These are phyloP conservation scores for Tuta absoluta DNA, from an alignment of 2,888 invertebrate species.

Conservation along the genomic window DNA sequence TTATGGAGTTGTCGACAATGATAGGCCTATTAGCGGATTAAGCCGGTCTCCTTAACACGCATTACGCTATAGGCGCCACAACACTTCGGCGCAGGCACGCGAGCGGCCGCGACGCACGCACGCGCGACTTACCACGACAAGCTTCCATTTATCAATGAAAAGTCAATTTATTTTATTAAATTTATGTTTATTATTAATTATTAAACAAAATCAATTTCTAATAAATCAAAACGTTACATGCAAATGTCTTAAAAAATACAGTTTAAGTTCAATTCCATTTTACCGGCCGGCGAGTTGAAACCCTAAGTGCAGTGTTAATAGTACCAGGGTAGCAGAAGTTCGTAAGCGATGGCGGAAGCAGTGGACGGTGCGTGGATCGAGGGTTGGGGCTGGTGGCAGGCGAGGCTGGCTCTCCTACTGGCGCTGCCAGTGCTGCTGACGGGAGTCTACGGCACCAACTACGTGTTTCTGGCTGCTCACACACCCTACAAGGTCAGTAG, in stretches of 20 bases:
- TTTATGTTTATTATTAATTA: no score
- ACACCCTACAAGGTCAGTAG: slow-evolving; percentile 63
- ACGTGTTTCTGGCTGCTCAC: slow-evolving; percentile 71
- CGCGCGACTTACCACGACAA: no score
- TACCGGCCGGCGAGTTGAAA: not conserved
- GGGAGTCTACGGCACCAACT: slow-evolving; percentile 73
- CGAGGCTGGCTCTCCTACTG: slow-evolving; percentile 66
- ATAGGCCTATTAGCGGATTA: no score
- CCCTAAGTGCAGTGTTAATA: not conserved
- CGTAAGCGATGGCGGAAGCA: slow-evolving; percentile 18
- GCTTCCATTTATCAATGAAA: no score
- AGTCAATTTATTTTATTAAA: no score
- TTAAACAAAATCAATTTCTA: no score
- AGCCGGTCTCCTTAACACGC: no score
- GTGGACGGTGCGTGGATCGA: slow-evolving; percentile 39
- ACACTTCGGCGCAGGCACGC: no score
- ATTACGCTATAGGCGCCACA: no score
- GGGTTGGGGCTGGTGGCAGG: slow-evolving; percentile 72
- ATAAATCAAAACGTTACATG: not conserved
- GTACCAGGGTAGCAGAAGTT: not conserved
- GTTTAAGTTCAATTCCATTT: not conserved
- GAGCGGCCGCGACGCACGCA: no score
- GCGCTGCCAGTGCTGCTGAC: slow-evolving; percentile 72
- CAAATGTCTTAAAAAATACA: not conserved
- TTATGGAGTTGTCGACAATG: no score